Base-by-base conservation (phyloP, 1,140 invertebrate species). In the Coenobita brevimanus region DNA sequence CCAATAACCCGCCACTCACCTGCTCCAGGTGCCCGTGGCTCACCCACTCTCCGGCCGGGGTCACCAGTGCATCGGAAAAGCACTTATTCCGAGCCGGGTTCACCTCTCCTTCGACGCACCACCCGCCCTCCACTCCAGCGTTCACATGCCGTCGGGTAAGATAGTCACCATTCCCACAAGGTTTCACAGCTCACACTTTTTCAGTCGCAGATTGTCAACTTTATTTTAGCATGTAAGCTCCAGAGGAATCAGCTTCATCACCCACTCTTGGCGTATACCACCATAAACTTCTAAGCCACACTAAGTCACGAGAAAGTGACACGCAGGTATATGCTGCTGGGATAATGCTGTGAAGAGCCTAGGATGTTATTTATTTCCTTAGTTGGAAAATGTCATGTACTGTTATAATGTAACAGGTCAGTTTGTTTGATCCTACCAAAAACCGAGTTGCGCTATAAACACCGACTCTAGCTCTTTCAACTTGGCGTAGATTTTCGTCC, bases 111-210 rank as follows among this genome's bases (percentile, higher is more conserved):
- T 0, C 79, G 89, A 62, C 86, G 81, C 57, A 89, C 82, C 10
- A 86, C 82, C 33, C 87, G 89, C n/a, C 89, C 89, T 4, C 89
- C 89, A 33, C 89, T 90, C 17, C 86, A 89, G 79, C 82, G 89
- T 17, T 90, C 89, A 38, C 89, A 90, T 46, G 89, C 89, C 17
- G 87, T 78, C 60, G 89, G 89, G 86, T 88, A 73, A 88, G 86
- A 46, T 38, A 17, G 21, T 67, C 38, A 30, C 8, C 62, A 10
- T 41, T 21, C 21, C 17, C 57, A 50, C 15, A 8, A 13, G 0
- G 41, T 33, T 2, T n/a, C 81, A 69, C 27, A 43, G 24, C 27
- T 15, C 41, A 10, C 50, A 0, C 33, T n/a, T 33, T 13, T 21
- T 4, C 27, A 13, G 17, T 3, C 79, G 24, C 17, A 0, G 15